Conservation (phyloP, 2,797 vertebrate species). For the Girardinus metallicus region DNA sequence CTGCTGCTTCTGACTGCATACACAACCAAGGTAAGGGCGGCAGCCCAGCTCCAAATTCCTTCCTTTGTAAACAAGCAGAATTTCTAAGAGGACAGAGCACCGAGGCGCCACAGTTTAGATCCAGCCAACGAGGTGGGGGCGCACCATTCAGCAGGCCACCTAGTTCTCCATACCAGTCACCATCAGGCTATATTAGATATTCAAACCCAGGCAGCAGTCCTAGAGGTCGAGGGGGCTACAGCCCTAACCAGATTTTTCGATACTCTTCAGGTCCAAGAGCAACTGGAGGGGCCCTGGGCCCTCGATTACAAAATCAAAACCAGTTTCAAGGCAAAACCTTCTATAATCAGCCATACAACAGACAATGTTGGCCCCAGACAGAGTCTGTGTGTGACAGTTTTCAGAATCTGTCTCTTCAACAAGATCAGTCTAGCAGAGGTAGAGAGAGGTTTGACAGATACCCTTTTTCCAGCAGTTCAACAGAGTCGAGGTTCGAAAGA, state of each 20-base stretch:
- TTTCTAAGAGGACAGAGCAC: constrained; percentile 77
- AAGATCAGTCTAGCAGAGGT: neutral
- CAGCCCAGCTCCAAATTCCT: constrained; percentile 45
- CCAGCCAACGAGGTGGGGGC: constrained; percentile 2
- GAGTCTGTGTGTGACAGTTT: constrained; percentile 63
- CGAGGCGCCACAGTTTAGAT: constrained; percentile 73
- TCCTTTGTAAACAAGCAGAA: constrained; percentile 78
- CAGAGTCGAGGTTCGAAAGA: constrained; percentile 20
- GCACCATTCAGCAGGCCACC: neutral
- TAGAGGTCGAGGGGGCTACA: constrained; percentile 52
- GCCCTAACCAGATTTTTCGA: constrained; percentile 42
- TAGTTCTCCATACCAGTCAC: constrained; percentile 31
- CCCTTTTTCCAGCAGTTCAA: constrained; percentile 3
- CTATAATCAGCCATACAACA: constrained; percentile 41
- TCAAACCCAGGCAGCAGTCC: constrained; percentile 44
- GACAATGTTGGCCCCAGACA: constrained; percentile 29
- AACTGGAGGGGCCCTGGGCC: constrained; percentile 15
- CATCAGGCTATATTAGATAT: constrained; percentile 58
- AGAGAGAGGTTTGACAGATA: constrained; percentile 8
- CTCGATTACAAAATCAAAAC: constrained; percentile 45
- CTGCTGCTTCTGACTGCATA: constrained; percentile 19
- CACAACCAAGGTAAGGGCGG: constrained; percentile 34
- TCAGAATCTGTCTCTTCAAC: constrained; percentile 60
- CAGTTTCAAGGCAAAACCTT: constrained; percentile 39
- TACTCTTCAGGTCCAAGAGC: constrained; percentile 29